Conservation (phyloP, 2,888 invertebrate genomes). For the Cataglyphis cursor region DNA sequence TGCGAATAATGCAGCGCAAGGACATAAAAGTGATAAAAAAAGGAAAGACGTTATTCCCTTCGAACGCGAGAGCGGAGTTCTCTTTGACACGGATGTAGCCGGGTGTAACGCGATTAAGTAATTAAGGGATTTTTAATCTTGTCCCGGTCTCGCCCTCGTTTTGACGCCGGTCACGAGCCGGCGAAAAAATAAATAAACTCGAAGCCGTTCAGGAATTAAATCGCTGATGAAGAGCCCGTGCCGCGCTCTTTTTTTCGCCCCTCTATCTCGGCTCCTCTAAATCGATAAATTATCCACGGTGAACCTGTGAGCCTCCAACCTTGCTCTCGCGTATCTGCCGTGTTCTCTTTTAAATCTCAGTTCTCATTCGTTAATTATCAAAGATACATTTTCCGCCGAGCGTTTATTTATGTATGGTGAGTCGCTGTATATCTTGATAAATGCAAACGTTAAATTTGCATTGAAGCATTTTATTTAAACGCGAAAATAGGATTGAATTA, state of each 20-base stretch:
- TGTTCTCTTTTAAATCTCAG: constrained; percentile 27
- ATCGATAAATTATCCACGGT: constrained; percentile 79
- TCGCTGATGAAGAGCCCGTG: constrained; percentile 83
- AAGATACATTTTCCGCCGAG: background rate
- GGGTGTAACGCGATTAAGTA: constrained; percentile 85
- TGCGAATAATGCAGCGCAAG: constrained; percentile 1
- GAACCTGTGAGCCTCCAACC: constrained; percentile 53
- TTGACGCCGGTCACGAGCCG: constrained; percentile 78
- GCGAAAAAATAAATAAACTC: constrained; percentile 84
- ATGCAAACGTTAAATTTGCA: background rate
- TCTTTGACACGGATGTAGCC: constrained; percentile 82
- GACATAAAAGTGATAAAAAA: constrained; percentile 1
- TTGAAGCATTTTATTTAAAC: background rate
- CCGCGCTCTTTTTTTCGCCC: constrained; percentile 53
- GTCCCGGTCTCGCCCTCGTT: constrained; percentile 78
- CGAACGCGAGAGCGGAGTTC: constrained; percentile 55
- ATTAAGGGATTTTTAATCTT: constrained; percentile 85
- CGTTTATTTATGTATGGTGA: background rate
- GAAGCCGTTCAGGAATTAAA: constrained; percentile 83
- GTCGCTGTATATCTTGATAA: background rate
- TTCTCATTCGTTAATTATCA: constrained; percentile 40
- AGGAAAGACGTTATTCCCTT: background rate
- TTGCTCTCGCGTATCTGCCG: constrained; percentile 25
- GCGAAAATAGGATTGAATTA: background rate
- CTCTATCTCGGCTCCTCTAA: constrained; percentile 69